These are phyloP conservation scores for Ascaphus truei DNA, from an alignment of 2,113 vertebrate genomes.

Conservation along the genomic window DNA sequence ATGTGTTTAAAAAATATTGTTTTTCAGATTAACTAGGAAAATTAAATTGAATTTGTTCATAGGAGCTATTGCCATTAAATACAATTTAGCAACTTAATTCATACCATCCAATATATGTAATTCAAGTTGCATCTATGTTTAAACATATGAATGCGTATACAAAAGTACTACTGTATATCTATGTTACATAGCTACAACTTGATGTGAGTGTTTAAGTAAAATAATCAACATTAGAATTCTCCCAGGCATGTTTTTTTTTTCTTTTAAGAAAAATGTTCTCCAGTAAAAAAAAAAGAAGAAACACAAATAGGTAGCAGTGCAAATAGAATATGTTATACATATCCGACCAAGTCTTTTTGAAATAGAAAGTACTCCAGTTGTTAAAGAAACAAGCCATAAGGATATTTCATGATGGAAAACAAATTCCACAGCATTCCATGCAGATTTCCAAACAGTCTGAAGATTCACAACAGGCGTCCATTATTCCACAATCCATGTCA, in stretches of 20 bases:
- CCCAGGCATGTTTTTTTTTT: neutral
- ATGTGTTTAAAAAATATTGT: no score
- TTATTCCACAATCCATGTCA: conserved; percentile 94
- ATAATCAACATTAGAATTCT: neutral
- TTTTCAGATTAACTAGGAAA: no score
- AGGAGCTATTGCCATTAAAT: neutral
- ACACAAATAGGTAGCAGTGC: conserved; percentile 60
- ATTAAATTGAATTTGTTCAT: no score
- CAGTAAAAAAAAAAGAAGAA: conserved; percentile 20
- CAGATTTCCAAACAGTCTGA: conserved; percentile 98
- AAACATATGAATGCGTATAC: neutral
- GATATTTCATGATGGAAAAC: conserved; percentile 85
- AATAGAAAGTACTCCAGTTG: conserved; percentile 63
- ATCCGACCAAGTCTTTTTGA: conserved; percentile 50
- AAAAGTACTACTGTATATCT: neutral
- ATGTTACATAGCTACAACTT: neutral
- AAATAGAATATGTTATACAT: conserved; percentile 49
- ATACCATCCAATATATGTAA: neutral
- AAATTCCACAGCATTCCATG: conserved; percentile 98
- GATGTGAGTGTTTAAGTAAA: neutral
- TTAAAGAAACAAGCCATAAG: conserved; percentile 43
- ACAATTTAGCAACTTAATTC: neutral
- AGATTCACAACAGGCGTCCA: conserved; percentile 96
- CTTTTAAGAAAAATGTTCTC: neutral
- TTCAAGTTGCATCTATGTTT: neutral